Percentiles rank a stretch among this genome's conserved stretches.
These are phyloP conservation scores for Diorhabda elongata DNA, from an alignment of 1,140 invertebrate genomes.

Conservation along the genomic window DNA sequence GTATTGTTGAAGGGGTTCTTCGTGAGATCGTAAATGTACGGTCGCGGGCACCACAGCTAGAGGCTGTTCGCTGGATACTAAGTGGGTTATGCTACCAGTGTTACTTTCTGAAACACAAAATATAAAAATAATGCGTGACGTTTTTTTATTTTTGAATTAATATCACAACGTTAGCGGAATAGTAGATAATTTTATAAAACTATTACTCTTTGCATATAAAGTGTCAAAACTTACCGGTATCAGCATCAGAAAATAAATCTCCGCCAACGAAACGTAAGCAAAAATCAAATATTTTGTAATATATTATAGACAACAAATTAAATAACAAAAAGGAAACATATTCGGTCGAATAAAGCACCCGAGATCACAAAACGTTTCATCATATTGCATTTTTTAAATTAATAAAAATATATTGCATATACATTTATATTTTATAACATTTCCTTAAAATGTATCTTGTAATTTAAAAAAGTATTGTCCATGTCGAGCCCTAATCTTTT, in stretches of 20 bases:
- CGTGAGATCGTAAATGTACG: slow-evolving; percentile 44
- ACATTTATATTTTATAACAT: too few relatives aligned
- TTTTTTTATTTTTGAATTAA: not conserved
- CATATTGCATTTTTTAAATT: not conserved
- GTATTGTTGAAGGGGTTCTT: slow-evolving; percentile 43
- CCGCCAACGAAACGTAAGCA: slow-evolving; percentile 35
- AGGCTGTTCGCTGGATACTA: slow-evolving; percentile 60
- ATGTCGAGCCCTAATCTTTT: too few relatives aligned
- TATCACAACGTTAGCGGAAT: too few relatives aligned
- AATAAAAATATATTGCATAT: too few relatives aligned
- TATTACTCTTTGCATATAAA: slow-evolving; percentile 17
- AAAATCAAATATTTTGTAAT: slow-evolving; percentile 26
- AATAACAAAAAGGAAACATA: not conserved
- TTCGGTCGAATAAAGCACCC: not conserved
- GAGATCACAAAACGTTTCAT: slow-evolving; percentile 2
- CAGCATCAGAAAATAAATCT: slow-evolving; percentile 31
- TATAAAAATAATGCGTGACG: not conserved
- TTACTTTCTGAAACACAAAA: slow-evolving; percentile 53
- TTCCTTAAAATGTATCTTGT: too few relatives aligned
- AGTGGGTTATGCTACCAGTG: slow-evolving; percentile 60
- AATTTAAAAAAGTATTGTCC: too few relatives aligned
- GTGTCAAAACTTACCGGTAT: slow-evolving; percentile 31
- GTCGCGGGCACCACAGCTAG: slow-evolving; percentile 51
- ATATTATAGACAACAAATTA: not conserved
- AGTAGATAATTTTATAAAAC: too few relatives aligned